Percentiles rank a stretch among this genome's conserved stretches.
These are phyloP conservation scores for Corapipo altera DNA, from an alignment of 2,113 vertebrate genomes.

Conservation along the genomic window DNA sequence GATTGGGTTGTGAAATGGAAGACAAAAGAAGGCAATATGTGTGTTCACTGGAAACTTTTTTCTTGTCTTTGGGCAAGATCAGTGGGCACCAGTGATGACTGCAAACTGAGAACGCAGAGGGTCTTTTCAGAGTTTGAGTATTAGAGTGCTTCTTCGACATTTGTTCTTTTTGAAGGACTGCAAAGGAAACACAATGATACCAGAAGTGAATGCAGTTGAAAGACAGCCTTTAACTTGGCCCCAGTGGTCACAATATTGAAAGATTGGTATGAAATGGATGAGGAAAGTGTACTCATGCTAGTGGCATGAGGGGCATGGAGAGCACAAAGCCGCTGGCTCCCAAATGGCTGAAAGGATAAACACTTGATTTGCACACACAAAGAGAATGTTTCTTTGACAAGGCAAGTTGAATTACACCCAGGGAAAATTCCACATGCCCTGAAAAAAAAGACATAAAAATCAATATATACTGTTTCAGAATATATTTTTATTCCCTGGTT, in stretches of 20 bases:
- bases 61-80: not conserved
- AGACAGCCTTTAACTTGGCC: not conserved
- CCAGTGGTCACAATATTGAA: not conserved
- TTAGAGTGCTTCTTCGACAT: not conserved
- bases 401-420: not conserved
- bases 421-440: not conserved
- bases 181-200: not conserved
- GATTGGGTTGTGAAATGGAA: not conserved
- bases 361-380: not conserved
- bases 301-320: not conserved
- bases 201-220: not conserved
- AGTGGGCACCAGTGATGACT: not conserved
- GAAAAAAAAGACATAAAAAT: not conserved
- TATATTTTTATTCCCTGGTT: constrained; percentile 12
- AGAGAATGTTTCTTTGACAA: not conserved
- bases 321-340: not conserved
- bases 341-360: not conserved
- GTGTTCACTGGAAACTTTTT: not conserved
- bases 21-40: not conserved
- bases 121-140: not conserved
- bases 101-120: not conserved
- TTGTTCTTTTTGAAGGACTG: not conserved
- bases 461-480: not conserved
- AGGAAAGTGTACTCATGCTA: rapidly evolving
- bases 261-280: not conserved